phyloP scores from a whole-genome alignment of 2,113 vertebrate species.

The Thalassarche chlororhynchos region DNA sequence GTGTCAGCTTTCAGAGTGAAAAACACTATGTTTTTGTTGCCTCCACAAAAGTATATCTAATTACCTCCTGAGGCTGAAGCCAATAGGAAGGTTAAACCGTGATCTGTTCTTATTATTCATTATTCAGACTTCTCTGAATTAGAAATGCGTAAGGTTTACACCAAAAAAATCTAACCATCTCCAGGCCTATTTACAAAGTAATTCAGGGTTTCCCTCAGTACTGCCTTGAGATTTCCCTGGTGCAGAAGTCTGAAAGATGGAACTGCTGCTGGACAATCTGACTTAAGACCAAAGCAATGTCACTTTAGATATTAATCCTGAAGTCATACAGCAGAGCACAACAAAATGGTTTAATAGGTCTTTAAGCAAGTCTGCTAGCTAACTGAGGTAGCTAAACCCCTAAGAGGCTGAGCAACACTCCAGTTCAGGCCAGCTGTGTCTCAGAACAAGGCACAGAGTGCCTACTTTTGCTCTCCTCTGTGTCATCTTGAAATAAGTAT shows the following conservation, averaged over 20 bases:
- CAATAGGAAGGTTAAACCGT: constrained; percentile 8
- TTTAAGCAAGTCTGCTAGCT: neutral
- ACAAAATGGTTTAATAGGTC: neutral
- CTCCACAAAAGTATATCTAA: neutral
- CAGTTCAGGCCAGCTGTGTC: neutral
- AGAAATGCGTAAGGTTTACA: neutral
- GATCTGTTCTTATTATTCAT: neutral
- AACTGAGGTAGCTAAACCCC: neutral
- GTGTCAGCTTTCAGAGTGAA: constrained; percentile 17
- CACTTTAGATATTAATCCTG: neutral
- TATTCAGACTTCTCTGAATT: neutral
- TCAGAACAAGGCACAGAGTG: neutral
- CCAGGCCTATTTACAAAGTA: neutral
- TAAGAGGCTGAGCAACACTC: neutral
- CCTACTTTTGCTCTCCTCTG: neutral
- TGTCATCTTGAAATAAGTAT: neutral
- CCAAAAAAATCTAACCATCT: neutral
- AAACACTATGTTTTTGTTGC: neutral
- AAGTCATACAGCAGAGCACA: neutral
- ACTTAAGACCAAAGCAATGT: neutral
- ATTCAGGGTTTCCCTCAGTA: neutral
- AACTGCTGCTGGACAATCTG: neutral
- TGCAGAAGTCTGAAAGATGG: neutral
- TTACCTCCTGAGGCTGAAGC: constrained; percentile 8
- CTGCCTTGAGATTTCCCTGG: neutral